Evolutionary conservation across 2,888 invertebrate species (phyloP), one percentile per base, ranked within the genome.

Genomic region (Agrotis clavis): DNA sequence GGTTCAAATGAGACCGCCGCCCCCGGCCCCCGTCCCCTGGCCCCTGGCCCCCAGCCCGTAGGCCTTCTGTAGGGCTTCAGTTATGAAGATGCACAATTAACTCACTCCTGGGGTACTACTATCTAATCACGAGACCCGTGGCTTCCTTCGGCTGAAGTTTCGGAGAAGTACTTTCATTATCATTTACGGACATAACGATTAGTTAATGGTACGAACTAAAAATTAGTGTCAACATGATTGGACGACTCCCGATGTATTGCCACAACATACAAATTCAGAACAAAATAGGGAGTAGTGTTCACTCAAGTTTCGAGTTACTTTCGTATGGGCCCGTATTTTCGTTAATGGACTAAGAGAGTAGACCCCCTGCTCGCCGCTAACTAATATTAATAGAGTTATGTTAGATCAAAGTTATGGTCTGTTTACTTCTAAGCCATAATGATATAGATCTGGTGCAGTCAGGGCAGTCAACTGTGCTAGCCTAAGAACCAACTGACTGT

Each of bases 61-160:
- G 57, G 57, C 45, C 57, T 18, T 53, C 66, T 59, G 48, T 86
- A 76, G 7, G 85, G 83, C 87, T 85, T 86, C 84, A 57, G 62
- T 71, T 77, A 74, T 70, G 71, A 81, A 69, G 67, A 69, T 72
- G 66, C 59, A 63, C 81, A 67, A 81, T 81, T 84, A 81, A 75
- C 57, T 65, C 63, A 68, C 62, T 47, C 53, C 74, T 41, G 41
- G 41, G 41, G 41, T 41, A 41, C 41, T 41, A 41, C 41, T 41
- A 41, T 41, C 41, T 41, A 11, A 41, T 1, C 41, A 41, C 41
- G 41, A 41, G 11, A 41, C 41, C 9, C 41, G 11, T 41, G 9
- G 41, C 41, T 41, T 41, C 41, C 41, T 41, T 41, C 41, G 2
- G 41, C 41, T 9, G 41, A 41, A 9, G 41, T 41, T 41, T 41